Percentiles rank a stretch among this genome's conserved stretches.
phyloP scores from a whole-genome alignment of 2,888 invertebrate species.

The Leptinotarsa haldemani region DNA sequence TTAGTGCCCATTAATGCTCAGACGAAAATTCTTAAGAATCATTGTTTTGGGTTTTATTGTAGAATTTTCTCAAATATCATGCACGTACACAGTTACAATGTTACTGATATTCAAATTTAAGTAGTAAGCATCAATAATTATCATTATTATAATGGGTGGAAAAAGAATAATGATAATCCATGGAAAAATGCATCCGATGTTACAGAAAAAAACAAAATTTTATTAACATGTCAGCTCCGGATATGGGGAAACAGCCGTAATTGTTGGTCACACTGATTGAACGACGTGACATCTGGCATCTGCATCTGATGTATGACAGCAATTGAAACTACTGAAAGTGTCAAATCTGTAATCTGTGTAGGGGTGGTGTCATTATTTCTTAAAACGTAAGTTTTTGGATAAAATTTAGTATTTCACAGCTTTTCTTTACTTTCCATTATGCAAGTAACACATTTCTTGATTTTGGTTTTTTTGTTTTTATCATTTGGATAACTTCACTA shows the following conservation, averaged over 20 bases:
- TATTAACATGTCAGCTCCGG: too few relatives aligned
- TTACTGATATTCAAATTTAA: too few relatives aligned
- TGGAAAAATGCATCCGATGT: too few relatives aligned
- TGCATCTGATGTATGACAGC: not conserved
- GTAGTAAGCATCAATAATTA: too few relatives aligned
- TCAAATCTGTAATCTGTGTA: conserved; percentile 46
- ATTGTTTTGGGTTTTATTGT: too few relatives aligned
- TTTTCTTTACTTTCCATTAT: conserved; percentile 25
- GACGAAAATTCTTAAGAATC: too few relatives aligned
- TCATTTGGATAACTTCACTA: not conserved
- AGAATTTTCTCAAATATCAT: too few relatives aligned
- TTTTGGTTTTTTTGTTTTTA: not conserved
- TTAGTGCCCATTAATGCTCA: too few relatives aligned
- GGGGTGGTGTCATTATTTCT: conserved; percentile 65
- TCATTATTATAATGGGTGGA: too few relatives aligned
- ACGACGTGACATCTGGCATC: conserved; percentile 21
- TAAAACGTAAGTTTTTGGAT: conserved; percentile 62
- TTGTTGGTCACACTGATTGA: not conserved
- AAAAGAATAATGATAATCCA: too few relatives aligned
- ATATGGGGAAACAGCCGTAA: not conserved
- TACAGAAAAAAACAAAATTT: too few relatives aligned
- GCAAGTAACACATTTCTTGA: not conserved
- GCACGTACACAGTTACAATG: too few relatives aligned
- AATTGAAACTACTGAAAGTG: conserved; percentile 33
- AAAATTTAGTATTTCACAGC: conserved; percentile 40